Conservation (phyloP, 1,140 invertebrate genomes). For the Calephelis nemesis region DNA sequence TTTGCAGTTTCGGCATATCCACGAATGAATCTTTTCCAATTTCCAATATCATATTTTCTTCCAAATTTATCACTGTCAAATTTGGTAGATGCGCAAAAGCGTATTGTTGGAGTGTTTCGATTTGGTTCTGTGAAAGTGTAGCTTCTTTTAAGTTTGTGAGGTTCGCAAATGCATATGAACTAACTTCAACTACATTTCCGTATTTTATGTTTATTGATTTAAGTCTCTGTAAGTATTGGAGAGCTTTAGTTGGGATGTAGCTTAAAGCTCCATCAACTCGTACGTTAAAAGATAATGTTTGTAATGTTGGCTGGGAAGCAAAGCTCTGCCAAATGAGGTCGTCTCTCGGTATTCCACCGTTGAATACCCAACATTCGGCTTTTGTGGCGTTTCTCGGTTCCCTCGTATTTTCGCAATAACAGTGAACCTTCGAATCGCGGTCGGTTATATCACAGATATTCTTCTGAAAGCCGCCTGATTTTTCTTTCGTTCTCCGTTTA, state of each 20-base stretch:
- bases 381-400: conserved; percentile 13
- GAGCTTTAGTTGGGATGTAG: conserved; percentile 11
- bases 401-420: conserved; percentile 12
- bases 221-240: conserved; percentile 8
- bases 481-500: conserved; percentile 15
- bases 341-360: conserved; percentile 3
- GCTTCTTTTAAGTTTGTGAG: conserved; percentile 12
- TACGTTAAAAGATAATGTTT: conserved; percentile 14
- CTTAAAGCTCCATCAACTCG: conserved; percentile 8
- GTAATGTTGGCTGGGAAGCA: conserved; percentile 9
- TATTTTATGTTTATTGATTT: conserved; percentile 13
- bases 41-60: conserved; percentile 19
- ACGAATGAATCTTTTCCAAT: conserved; percentile 18
- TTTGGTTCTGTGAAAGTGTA: conserved; percentile 16
- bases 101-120: conserved; percentile 9
- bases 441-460: conserved; percentile 15
- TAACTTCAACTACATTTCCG: neutral
- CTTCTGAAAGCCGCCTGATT: conserved; percentile 13
- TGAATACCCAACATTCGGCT: conserved; percentile 14
- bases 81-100: conserved; percentile 13
- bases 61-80: conserved; percentile 18
- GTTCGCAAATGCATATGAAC: conserved; percentile 12
- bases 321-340: conserved; percentile 16
- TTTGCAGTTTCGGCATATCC: conserved; percentile 17
- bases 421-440: conserved; percentile 11